phyloP scores from a whole-genome alignment of 2,113 vertebrate species.

The Aramus guarauna region DNA sequence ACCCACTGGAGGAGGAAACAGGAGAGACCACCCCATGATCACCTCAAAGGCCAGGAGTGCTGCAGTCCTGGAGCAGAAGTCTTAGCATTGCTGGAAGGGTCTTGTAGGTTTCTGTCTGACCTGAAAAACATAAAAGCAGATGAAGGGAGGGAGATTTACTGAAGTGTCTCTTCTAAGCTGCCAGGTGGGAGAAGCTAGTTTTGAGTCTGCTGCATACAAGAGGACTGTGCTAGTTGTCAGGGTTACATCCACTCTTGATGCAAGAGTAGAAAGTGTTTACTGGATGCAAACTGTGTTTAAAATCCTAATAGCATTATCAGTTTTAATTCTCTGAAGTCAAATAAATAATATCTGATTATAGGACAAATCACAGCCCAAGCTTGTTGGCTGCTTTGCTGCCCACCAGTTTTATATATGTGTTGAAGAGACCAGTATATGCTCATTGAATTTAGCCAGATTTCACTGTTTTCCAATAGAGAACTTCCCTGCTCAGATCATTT shows the following conservation, averaged over 20 bases:
- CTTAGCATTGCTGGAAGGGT: not conserved
- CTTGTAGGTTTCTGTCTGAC: not conserved
- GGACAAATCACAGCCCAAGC: not conserved
- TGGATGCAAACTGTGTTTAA: not conserved
- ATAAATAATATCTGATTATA: not conserved
- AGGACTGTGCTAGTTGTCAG: not conserved
- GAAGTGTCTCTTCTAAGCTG: not conserved
- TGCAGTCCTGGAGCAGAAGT: not conserved
- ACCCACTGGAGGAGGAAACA: not conserved
- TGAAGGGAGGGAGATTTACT: not conserved
- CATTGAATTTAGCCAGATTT: not conserved
- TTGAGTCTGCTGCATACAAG: not conserved
- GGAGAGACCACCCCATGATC: not conserved
- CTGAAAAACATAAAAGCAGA: not conserved
- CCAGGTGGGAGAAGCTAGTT: not conserved
- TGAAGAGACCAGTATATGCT: not conserved
- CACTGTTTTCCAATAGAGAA: not conserved
- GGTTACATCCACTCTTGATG: not conserved
- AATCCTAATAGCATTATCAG: not conserved
- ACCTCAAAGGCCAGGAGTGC: not conserved
- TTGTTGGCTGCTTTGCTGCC: not conserved
- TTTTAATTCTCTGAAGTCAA: not conserved
- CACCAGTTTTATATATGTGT: not conserved
- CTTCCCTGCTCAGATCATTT: not conserved
- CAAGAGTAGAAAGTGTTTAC: not conserved